Conservation (phyloP, 2,888 invertebrate genomes). For the Blomia tropicalis region DNA sequence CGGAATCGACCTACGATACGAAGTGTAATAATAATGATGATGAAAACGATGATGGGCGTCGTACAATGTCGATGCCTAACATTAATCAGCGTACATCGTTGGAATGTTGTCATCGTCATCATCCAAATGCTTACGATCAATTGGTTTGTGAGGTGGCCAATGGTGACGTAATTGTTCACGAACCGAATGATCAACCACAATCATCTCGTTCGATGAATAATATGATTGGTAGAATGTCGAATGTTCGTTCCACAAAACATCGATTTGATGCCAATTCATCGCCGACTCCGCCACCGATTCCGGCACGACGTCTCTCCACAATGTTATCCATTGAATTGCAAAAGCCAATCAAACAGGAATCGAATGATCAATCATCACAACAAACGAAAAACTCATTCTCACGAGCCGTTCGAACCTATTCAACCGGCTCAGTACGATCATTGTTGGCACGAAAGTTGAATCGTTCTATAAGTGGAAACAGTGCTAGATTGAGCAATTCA, state of each 20-base stretch:
- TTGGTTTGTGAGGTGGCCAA: too few species aligned
- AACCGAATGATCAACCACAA: background rate
- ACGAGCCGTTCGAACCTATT: background rate
- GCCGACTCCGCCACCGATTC: constrained; percentile 5
- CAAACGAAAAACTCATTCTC: background rate
- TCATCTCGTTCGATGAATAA: background rate
- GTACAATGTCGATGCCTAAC: too few species aligned
- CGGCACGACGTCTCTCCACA: background rate
- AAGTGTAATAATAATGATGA: too few species aligned
- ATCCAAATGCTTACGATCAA: too few species aligned
- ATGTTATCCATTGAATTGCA: background rate
- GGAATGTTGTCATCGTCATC: too few species aligned
- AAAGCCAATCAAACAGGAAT: background rate
- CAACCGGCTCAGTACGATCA: constrained; percentile 8
- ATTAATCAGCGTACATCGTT: too few species aligned
- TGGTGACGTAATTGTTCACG: background rate
- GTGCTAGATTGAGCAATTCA: background rate
- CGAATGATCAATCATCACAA: background rate
- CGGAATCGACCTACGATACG: too few species aligned
- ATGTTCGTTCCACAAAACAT: background rate
- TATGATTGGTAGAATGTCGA: background rate
- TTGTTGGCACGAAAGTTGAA: background rate
- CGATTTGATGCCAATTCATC: background rate
- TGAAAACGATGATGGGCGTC: too few species aligned
- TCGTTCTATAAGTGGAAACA: background rate